phyloP scores from a whole-genome alignment of 2,888 invertebrate genomes.

The Polyommatus iphigenia region DNA sequence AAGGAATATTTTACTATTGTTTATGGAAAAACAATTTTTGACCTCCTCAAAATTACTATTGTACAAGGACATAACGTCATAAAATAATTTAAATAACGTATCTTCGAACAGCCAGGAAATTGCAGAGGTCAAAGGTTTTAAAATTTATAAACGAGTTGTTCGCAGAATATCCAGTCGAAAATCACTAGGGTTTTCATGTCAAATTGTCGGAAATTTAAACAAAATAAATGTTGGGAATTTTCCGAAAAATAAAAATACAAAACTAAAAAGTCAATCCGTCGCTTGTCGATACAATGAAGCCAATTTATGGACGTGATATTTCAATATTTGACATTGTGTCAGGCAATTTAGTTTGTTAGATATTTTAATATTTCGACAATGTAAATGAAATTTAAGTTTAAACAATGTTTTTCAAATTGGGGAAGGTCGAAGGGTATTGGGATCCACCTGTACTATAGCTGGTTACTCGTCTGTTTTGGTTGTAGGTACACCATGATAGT shows the following conservation, averaged over 20 bases:
- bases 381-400: not conserved
- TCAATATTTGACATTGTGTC: not conserved
- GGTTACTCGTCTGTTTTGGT: too few relatives aligned
- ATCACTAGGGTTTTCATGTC: not conserved
- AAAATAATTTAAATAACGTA: not conserved
- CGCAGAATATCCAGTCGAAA: not conserved
- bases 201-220: not conserved
- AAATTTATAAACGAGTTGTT: not conserved
- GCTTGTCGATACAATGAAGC: not conserved
- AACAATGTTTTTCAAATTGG: not conserved
- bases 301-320: not conserved
- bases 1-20: not conserved
- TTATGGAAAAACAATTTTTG: not conserved
- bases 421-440: not conserved
- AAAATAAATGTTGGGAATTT: not conserved
- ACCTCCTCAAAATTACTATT: not conserved
- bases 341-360: not conserved
- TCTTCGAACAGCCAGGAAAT: not conserved
- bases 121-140: not conserved
- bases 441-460: not conserved
- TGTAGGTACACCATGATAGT: not conserved
- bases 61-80: not conserved
- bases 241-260: not conserved
- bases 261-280: constrained; percentile 1
- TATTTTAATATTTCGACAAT: not conserved